Evolutionary conservation across 2,113 vertebrate species (phyloP).

Genomic region (Acanthisitta chloris): DNA sequence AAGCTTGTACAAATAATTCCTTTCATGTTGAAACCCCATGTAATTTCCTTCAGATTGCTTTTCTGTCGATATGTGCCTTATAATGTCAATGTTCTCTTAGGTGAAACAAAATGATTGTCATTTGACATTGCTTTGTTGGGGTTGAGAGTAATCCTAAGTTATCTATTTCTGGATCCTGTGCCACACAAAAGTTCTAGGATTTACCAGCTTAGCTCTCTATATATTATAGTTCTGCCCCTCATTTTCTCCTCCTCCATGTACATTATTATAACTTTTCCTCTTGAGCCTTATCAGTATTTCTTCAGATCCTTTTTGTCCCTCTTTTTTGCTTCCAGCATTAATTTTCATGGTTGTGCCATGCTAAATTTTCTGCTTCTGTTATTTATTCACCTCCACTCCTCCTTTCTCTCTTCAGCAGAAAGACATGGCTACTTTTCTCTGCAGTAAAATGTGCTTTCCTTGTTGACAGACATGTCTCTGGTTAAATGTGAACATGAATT

Average conservation of each 20-base stretch:
- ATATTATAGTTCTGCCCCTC: not conserved
- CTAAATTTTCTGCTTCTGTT: conserved; percentile 34
- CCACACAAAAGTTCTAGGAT: not conserved
- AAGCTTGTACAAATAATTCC: not conserved
- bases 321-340: not conserved
- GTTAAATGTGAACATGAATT: not conserved
- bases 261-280: not conserved
- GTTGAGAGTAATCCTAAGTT: not conserved
- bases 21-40: not conserved
- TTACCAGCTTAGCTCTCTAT: not conserved
- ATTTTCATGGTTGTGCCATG: conserved; percentile 6
- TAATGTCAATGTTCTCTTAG: not conserved
- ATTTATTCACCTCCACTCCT: conserved; percentile 38
- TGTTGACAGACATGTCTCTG: not conserved
- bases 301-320: conserved; percentile 23
- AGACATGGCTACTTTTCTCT: not conserved
- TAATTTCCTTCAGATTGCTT: not conserved
- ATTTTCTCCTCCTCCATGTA: not conserved
- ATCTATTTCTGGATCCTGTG: not conserved
- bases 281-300: not conserved
- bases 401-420: conserved; percentile 13
- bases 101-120: not conserved
- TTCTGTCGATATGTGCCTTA: not conserved
- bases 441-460: not conserved
- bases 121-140: not conserved